Evolutionary conservation across 2,113 vertebrate genomes (phyloP).

Genomic region (Lota lota): DNA sequence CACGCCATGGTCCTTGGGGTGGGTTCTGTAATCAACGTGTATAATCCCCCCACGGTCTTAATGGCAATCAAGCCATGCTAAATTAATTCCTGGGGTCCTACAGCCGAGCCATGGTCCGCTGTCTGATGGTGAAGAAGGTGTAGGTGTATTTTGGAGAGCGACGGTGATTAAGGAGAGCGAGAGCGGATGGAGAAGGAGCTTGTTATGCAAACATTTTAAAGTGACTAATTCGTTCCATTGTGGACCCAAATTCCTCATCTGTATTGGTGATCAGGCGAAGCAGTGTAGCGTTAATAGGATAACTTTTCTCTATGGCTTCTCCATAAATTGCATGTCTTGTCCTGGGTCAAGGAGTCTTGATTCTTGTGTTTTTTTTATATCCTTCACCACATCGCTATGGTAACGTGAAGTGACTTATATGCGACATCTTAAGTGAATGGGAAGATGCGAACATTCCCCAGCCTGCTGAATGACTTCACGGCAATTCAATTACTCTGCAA

Average conservation of each 20-base stretch:
- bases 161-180: slow-evolving; percentile 77
- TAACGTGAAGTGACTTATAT: slow-evolving; percentile 59
- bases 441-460: slow-evolving; percentile 31
- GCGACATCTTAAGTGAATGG: slow-evolving; percentile 41
- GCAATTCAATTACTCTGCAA: slow-evolving; percentile 51
- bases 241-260: slow-evolving; percentile 68
- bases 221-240: slow-evolving; percentile 70
- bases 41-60: slow-evolving; percentile 73
- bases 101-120: slow-evolving; percentile 60
- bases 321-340: slow-evolving; percentile 59
- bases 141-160: slow-evolving; percentile 81
- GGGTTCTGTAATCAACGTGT: slow-evolving; percentile 77
- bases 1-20: slow-evolving; percentile 71
- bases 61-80: slow-evolving; percentile 75
- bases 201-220: slow-evolving; percentile 78
- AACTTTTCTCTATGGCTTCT: slow-evolving; percentile 45
- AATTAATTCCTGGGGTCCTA: slow-evolving; percentile 76
- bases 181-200: slow-evolving; percentile 61
- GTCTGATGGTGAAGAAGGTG: slow-evolving; percentile 78
- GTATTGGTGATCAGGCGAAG: slow-evolving; percentile 57
- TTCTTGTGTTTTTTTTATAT: slow-evolving; percentile 37
- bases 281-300: slow-evolving; percentile 31
- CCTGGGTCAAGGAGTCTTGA: slow-evolving; percentile 63
- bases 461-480: slow-evolving; percentile 52
- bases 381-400: slow-evolving; percentile 64